Evolutionary conservation across 2,888 invertebrate genomes (phyloP).

Genomic region (Cistogaster globosa): DNA sequence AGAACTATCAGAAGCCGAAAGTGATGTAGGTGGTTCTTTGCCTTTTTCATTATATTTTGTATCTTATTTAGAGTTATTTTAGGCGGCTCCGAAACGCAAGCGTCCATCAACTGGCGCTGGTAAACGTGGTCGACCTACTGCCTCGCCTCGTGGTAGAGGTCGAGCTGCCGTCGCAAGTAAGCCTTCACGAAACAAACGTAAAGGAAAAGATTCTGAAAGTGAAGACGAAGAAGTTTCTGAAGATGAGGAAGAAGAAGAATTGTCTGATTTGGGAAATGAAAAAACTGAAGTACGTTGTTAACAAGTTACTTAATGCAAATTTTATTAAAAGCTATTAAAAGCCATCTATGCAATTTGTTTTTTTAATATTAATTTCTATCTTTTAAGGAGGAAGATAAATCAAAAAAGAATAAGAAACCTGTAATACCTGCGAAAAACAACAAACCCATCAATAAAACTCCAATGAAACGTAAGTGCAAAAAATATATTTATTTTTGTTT

Average conservation of each 20-base stretch:
- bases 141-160: constrained; percentile 73
- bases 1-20: constrained; percentile 81
- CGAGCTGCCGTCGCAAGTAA: constrained; percentile 74
- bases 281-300: constrained; percentile 78
- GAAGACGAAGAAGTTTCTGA: constrained; percentile 81
- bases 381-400: constrained; percentile 79
- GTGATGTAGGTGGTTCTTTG: constrained; percentile 78
- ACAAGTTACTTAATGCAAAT: neutral
- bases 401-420: constrained; percentile 80
- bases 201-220: constrained; percentile 81
- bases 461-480: constrained; percentile 78
- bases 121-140: constrained; percentile 79
- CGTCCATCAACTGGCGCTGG: constrained; percentile 74
- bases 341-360: too few species aligned
- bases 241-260: constrained; percentile 80
- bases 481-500: too few species aligned
- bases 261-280: constrained; percentile 80
- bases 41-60: constrained; percentile 7
- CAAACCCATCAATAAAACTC: constrained; percentile 81
- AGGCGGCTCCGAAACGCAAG: constrained; percentile 81
- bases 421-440: constrained; percentile 81
- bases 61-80: constrained; percentile 32
- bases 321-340: neutral
- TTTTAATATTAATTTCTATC: neutral
- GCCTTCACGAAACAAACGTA: constrained; percentile 72